A percentile compares a stretch with the other conserved stretches of the same genome.
These are phyloP conservation scores for Pluvianellus socialis DNA, from an alignment of 2,113 vertebrate species.

Conservation along the genomic window DNA sequence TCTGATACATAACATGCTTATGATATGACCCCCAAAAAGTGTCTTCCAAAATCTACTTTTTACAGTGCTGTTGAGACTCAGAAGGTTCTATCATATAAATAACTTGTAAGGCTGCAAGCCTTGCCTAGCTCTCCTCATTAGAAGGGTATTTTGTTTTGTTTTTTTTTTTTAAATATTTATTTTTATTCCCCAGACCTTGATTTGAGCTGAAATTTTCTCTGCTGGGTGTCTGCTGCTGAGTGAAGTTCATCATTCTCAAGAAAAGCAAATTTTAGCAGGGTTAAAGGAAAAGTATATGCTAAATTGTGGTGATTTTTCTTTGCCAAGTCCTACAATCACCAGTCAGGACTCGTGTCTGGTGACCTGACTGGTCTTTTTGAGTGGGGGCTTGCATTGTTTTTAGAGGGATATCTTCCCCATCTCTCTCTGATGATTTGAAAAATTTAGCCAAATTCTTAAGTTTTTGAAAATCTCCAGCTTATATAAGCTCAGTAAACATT, in stretches of 20 bases:
- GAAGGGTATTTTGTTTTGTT: background rate
- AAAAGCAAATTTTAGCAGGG: background rate
- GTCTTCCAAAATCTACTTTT: background rate
- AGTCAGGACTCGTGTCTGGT: background rate
- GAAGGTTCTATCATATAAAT: background rate
- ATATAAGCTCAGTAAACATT: background rate
- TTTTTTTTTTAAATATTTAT: background rate
- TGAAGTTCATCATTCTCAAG: background rate
- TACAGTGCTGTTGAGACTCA: background rate
- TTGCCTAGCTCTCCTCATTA: background rate
- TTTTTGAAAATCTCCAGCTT: background rate
- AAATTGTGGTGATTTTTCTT: background rate
- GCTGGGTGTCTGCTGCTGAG: background rate
- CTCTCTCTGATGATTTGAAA: background rate
- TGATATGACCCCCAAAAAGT: background rate
- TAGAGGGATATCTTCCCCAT: background rate
- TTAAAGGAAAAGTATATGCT: background rate
- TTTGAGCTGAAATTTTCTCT: background rate
- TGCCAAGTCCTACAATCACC: background rate
- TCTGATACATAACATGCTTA: background rate
- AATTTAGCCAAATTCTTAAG: background rate
- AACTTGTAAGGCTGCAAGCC: background rate
- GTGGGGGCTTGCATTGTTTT: background rate
- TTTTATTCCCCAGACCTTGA: background rate
- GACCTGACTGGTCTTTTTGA: background rate